Evolutionary conservation across 2,797 vertebrate genomes (phyloP), one percentile per base, ranked within the genome.

Genomic region (Lepus oiostolus): DNA sequence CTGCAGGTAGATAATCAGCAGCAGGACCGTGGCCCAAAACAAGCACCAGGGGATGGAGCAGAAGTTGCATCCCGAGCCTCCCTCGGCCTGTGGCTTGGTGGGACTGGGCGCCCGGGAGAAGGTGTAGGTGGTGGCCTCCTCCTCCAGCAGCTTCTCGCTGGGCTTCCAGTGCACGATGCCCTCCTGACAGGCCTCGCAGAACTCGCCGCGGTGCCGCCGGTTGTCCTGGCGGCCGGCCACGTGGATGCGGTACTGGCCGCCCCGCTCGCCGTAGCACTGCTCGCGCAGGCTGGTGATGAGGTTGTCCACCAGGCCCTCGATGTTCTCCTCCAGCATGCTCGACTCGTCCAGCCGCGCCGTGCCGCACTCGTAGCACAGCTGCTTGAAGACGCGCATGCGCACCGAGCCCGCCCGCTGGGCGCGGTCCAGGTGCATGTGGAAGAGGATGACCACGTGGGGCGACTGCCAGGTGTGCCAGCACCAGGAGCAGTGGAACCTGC

Each of bases 381-480:
- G 98, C 83, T 95, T 96, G 77, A 97, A 98, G 42, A 97, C 91
- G 4, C 97, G 97, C 97, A 98, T 98, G 70, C 93, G 97, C 67
- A 98, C 98, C 0, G 70, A 95, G 21, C 98, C 98, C 0, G 86
- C 84, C 0, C 94, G 89, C 93, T 90, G 87, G 4, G 75, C 60
- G 0, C 62, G 82, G 81, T 98, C 97, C 95, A 97, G 96, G 77
- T 91, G 35, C 93, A 98, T 95, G 84, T 98, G 96, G 95, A 98
- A 98, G 35, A 98, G 94, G 83, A 98, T 97, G 82, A 97, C 95
- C 38, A 98, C 54, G 80, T 97, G 96, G 54, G 97, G 95, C 0
- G 98, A 98, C 75, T 96, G 96, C 97, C 98, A 98, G 65, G 82
- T 90, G 58, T 96, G 97, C 87, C 86, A 91, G 87, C 98, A 98